Percentiles rank a stretch among this genome's conserved stretches.
These are phyloP conservation scores for Pocillopora verrucosa DNA, from an alignment of 64 coral and sea anemone species.

Conservation along the genomic window DNA sequence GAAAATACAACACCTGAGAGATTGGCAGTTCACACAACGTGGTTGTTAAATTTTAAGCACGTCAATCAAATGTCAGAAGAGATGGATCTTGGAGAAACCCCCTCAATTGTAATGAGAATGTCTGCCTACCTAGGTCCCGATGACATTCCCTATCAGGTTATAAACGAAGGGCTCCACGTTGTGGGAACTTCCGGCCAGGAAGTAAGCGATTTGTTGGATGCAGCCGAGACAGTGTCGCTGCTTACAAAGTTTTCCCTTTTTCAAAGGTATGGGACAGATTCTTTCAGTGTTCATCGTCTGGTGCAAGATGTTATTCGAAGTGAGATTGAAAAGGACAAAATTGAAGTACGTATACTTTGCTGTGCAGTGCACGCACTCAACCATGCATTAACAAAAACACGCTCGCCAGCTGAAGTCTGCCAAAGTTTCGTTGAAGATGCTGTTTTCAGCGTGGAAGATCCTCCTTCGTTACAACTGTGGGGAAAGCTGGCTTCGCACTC, in stretches of 20 bases:
- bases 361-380: conserved; percentile 1
- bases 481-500: conserved; percentile 57
- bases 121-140: conserved; percentile 66
- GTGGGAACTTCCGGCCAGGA: background rate
- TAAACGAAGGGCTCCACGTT: conserved; percentile 61
- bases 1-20: conserved; percentile 53
- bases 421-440: conserved; percentile 54
- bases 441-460: conserved; percentile 45
- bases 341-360: conserved; percentile 32
- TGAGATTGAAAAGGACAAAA: conserved; percentile 19
- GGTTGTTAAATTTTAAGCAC: conserved; percentile 76
- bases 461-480: conserved; percentile 60
- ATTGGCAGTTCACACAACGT: conserved; percentile 71
- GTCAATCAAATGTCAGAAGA: conserved; percentile 49
- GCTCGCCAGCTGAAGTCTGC: conserved; percentile 38
- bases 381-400: conserved; percentile 30
- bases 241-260: conserved; percentile 89
- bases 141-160: conserved; percentile 77
- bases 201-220: conserved; percentile 16
- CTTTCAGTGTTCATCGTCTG: conserved; percentile 71
- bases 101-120: conserved; percentile 64
- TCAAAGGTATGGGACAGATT: conserved; percentile 47
- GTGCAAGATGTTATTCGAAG: conserved; percentile 80
- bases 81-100: conserved; percentile 36
- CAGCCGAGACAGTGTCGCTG: conserved; percentile 36